phyloP scores from a whole-genome alignment of 2,113 vertebrate genomes.

The Thinocorus orbignyianus region DNA sequence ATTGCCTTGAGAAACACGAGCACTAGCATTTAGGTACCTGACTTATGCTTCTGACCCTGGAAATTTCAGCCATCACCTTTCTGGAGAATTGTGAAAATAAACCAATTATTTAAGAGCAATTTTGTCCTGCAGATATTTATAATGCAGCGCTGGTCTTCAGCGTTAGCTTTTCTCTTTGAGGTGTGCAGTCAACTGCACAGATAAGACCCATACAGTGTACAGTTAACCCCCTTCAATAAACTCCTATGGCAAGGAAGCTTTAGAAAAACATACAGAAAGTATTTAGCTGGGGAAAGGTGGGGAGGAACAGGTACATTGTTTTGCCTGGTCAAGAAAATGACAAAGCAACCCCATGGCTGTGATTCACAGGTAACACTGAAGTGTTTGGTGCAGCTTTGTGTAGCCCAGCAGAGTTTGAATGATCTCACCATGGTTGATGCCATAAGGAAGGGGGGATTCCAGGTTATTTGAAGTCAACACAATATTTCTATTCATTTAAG shows the following conservation, averaged over 20 bases:
- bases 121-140: background rate
- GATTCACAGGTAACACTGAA: background rate
- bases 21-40: background rate
- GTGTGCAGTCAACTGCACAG: background rate
- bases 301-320: background rate
- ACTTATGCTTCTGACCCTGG: background rate
- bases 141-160: background rate
- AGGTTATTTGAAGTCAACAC: background rate
- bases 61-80: background rate
- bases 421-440: background rate
- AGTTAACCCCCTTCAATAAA: background rate
- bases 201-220: background rate
- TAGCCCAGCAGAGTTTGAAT: background rate
- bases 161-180: background rate
- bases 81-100: background rate
- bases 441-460: background rate
- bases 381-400: background rate
- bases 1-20: background rate
- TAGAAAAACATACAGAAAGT: background rate
- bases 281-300: background rate
- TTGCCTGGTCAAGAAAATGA: background rate
- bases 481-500: background rate
- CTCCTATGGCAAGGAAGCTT: background rate
- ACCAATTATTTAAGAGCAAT: background rate
- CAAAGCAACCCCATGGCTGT: background rate